phyloP scores from a whole-genome alignment of 2,888 invertebrate genomes.

The Stenoptilia bipunctidactyla region DNA sequence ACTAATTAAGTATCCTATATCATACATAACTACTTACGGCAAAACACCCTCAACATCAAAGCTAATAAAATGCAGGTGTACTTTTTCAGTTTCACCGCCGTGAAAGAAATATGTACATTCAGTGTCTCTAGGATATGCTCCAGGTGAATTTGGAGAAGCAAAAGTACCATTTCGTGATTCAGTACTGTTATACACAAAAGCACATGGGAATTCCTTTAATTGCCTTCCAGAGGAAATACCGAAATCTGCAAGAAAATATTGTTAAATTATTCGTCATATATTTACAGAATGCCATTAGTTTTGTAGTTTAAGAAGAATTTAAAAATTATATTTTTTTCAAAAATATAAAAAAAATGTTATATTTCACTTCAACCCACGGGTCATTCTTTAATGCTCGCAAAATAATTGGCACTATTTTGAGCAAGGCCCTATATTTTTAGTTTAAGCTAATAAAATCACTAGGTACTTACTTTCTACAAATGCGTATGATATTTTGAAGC shows the following conservation, averaged over 20 bases:
- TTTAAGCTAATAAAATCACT: no score
- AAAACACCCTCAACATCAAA: slow-evolving; percentile 95
- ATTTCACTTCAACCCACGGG: no score
- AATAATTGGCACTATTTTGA: not conserved
- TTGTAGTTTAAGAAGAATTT: not conserved
- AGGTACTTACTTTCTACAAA: slow-evolving; percentile 94
- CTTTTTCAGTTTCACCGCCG: slow-evolving; percentile 81
- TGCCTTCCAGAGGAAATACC: slow-evolving; percentile 88
- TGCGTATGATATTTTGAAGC: slow-evolving; percentile 89
- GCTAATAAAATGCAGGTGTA: slow-evolving; percentile 88
- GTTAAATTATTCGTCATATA: slow-evolving; percentile 2
- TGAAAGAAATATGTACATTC: slow-evolving; percentile 94
- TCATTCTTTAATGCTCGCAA: no score
- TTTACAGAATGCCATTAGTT: slow-evolving; percentile 1
- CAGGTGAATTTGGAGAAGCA: slow-evolving; percentile 91
- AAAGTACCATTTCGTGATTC: slow-evolving; percentile 84
- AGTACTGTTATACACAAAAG: slow-evolving; percentile 90
- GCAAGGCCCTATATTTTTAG: not conserved
- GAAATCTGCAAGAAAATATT: slow-evolving; percentile 75
- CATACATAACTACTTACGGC: slow-evolving; percentile 77
- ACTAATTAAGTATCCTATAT: no score
- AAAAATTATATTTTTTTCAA: not conserved
- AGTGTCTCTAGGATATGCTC: slow-evolving; percentile 89
- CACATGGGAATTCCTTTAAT: slow-evolving; percentile 82
- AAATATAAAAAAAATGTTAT: not conserved